Percentiles rank a stretch among this genome's conserved stretches.
phyloP scores from a whole-genome alignment of 1,140 invertebrate genomes.

The Drosophila sp. region DNA sequence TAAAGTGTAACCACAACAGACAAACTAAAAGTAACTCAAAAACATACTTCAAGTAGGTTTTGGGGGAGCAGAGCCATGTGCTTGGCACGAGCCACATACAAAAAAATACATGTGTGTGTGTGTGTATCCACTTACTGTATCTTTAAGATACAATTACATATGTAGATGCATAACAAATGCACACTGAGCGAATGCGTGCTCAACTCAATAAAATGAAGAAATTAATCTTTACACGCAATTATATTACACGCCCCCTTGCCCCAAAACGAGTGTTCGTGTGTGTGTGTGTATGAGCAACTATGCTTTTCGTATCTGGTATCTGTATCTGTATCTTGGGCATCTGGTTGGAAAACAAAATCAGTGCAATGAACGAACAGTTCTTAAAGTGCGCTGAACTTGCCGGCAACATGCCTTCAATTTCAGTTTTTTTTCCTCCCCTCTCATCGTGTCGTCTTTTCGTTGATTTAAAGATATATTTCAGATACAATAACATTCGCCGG shows the following conservation, averaged over 20 bases:
- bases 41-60: conserved; percentile 17
- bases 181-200: conserved; percentile 40
- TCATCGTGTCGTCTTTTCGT: conserved; percentile 31
- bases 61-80: conserved; percentile 27
- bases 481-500: conserved; percentile 57
- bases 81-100: conserved; percentile 43
- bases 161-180: conserved; percentile 41
- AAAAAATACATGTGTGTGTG: background rate
- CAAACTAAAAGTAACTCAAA: conserved; percentile 34
- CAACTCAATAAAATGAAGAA: conserved; percentile 48
- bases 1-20: conserved; percentile 70
- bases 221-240: conserved; percentile 71
- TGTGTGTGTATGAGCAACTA: conserved; percentile 4
- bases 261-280: conserved; percentile 18
- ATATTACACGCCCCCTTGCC: conserved; percentile 34
- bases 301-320: background rate
- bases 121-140: conserved; percentile 28
- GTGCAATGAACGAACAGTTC: conserved; percentile 66
- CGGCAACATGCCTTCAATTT: conserved; percentile 4
- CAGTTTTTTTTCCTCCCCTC: conserved; percentile 7
- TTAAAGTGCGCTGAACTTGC: conserved; percentile 72
- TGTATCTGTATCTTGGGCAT: conserved; percentile 25
- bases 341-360: conserved; percentile 41
- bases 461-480: conserved; percentile 50
- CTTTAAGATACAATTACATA: conserved; percentile 53